phyloP scores from a whole-genome alignment of 2,113 vertebrate genomes.

The Monopterus albus region DNA sequence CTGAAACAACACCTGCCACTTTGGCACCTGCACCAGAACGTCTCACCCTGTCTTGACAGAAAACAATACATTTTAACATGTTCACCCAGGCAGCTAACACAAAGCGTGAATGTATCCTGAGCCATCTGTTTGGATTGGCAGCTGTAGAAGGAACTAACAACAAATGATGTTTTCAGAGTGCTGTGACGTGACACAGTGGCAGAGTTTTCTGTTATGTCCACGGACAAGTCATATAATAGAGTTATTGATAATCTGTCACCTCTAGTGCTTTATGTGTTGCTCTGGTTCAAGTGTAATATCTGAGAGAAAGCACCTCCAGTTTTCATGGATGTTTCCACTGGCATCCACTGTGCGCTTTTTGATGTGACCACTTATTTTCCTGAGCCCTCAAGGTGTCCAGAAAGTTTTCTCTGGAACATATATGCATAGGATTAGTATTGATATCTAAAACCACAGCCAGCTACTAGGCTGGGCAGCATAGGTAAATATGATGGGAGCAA shows the following conservation, averaged over 20 bases:
- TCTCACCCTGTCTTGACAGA: not conserved
- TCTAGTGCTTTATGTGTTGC: slow-evolving; percentile 47
- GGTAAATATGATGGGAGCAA: not conserved
- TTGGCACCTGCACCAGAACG: too few species aligned
- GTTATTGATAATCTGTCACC: slow-evolving; percentile 75
- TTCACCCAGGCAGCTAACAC: not conserved
- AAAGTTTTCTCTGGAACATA: not conserved
- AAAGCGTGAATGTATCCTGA: slow-evolving; percentile 1
- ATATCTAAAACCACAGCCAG: slow-evolving; percentile 11
- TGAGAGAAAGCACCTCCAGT: slow-evolving; percentile 42
- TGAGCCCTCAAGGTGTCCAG: not conserved
- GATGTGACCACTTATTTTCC: slow-evolving; percentile 40
- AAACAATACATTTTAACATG: not conserved
- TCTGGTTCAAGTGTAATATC: slow-evolving; percentile 53
- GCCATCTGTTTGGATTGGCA: not conserved
- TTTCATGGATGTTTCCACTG: not conserved
- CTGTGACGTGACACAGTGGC: slow-evolving; percentile 40
- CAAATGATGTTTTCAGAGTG: slow-evolving; percentile 21
- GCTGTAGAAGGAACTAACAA: not conserved
- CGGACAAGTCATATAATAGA: slow-evolving; percentile 68
- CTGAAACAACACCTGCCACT: too few species aligned
- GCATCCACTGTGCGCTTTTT: slow-evolving; percentile 4
- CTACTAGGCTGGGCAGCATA: not conserved
- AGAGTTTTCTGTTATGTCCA: slow-evolving; percentile 49
- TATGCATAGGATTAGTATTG: slow-evolving; percentile 5